phyloP scores from a whole-genome alignment of 2,888 invertebrate genomes.

The Augiades crinisus region DNA sequence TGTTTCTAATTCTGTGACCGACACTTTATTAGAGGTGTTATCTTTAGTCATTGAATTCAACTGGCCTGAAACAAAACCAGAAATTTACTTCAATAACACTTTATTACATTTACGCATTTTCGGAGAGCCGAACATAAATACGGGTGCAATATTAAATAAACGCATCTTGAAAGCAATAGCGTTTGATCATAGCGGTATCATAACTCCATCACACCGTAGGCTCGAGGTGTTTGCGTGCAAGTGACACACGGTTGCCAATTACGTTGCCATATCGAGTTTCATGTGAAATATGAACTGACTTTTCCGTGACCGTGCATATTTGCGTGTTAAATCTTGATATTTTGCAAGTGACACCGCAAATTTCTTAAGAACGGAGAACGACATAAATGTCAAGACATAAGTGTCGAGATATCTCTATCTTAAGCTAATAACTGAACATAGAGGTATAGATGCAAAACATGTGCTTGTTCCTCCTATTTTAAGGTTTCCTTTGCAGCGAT shows the following conservation, averaged over 20 bases:
- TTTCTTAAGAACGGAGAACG: not conserved
- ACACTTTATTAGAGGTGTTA: too few species aligned
- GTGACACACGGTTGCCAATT: conserved; percentile 15
- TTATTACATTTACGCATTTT: too few species aligned
- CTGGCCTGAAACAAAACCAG: not conserved
- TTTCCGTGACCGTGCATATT: conserved; percentile 24
- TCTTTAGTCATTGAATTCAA: too few species aligned
- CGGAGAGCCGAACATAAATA: too few species aligned
- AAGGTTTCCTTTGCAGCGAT: too few species aligned
- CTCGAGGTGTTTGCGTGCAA: conserved; percentile 10
- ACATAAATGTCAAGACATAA: too few species aligned
- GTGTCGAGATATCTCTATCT: too few species aligned
- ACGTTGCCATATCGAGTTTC: conserved; percentile 17
- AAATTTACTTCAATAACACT: not conserved
- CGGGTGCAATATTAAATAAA: too few species aligned
- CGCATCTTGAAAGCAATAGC: not conserved
- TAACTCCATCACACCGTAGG: not conserved
- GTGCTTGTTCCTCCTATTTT: too few species aligned
- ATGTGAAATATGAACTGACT: conserved; percentile 18
- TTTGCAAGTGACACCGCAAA: not conserved
- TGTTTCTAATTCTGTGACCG: too few species aligned
- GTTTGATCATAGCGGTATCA: conserved; percentile 6
- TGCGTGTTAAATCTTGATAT: conserved; percentile 15
- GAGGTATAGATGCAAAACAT: too few species aligned
- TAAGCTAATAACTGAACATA: too few species aligned